Evolutionary conservation across 92 coral and sea anemone species (phyloP).

Genomic region (Anthopleura xanthogrammica): DNA sequence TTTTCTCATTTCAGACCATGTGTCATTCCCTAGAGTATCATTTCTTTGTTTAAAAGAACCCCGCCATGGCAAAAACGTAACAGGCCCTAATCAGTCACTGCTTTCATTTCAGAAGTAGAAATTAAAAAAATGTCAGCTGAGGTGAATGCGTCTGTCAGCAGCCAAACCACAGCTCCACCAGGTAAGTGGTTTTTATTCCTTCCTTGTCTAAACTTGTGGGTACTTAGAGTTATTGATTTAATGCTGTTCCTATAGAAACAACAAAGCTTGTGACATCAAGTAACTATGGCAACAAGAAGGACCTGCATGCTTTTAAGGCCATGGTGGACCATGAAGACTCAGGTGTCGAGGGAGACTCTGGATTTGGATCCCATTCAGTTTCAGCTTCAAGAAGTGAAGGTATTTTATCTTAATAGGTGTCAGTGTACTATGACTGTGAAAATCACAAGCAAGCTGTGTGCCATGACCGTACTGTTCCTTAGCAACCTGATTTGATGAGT

Average conservation of each 20-base stretch:
- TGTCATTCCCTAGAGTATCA: no score
- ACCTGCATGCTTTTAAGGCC: constrained; percentile 7
- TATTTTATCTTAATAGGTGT: background rate
- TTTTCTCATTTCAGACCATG: no score
- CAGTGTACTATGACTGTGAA: background rate
- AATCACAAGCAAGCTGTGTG: no score
- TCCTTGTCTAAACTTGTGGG: background rate
- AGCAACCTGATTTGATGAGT: no score
- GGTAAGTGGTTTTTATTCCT: background rate
- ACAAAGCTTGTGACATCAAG: constrained; percentile 9
- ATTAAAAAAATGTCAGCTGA: constrained; percentile 9
- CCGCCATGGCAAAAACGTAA: no score
- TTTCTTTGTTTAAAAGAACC: no score
- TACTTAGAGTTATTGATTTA: background rate
- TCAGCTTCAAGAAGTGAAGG: constrained; percentile 54
- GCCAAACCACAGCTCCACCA: constrained; percentile 16
- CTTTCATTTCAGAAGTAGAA: constrained; percentile 14
- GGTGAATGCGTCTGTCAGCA: background rate
- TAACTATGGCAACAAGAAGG: constrained; percentile 14
- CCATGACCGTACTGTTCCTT: no score
- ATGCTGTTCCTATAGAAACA: background rate
- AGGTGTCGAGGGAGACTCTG: constrained; percentile 59
- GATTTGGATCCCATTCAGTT: constrained; percentile 68
- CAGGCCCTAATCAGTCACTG: no score
- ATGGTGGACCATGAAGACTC: constrained; percentile 43